Conservation (phyloP, 2,797 vertebrate species). For the Tiaroga cobitis region DNA sequence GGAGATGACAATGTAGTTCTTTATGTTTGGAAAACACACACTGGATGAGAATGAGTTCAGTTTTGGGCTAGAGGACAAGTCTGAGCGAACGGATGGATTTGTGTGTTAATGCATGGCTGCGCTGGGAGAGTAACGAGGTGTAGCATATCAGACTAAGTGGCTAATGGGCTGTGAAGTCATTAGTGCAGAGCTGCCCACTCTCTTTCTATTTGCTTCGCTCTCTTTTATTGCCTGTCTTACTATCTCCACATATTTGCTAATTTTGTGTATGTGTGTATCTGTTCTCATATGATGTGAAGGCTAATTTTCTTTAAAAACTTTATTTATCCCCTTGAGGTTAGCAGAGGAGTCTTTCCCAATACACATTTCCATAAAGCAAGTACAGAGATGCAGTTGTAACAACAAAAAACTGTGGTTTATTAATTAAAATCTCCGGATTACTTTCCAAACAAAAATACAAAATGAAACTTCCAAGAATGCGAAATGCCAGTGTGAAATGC, state of each 20-base stretch:
- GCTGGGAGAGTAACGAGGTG: slow-evolving; percentile 60
- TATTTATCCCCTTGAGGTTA: too few species aligned
- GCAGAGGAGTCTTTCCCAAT: too few species aligned
- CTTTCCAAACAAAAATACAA: too few species aligned
- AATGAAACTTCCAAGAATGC: too few species aligned
- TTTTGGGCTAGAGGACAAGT: slow-evolving; percentile 51
- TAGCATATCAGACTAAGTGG: slow-evolving; percentile 60
- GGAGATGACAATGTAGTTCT: not conserved
- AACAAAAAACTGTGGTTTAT: not conserved
- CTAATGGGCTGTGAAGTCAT: slow-evolving; percentile 65
- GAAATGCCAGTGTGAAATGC: not conserved
- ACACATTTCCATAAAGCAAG: not conserved
- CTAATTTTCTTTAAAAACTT: too few species aligned
- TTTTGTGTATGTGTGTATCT: slow-evolving; percentile 17
- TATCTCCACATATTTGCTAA: slow-evolving; percentile 19
- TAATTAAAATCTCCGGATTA: too few species aligned
- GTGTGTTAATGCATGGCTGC: slow-evolving; percentile 58
- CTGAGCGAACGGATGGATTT: slow-evolving; percentile 53
- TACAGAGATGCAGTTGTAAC: not conserved
- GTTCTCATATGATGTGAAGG: not conserved
- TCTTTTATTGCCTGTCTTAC: not conserved
- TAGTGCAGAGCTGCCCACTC: slow-evolving; percentile 48
- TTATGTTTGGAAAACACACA: not conserved
- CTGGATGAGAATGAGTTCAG: slow-evolving; percentile 23
- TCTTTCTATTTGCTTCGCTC: slow-evolving; percentile 17